Evolutionary conservation across 1,140 invertebrate species (phyloP), one percentile per base, ranked within the genome.

Genomic region (Himalopsyche phryganea): DNA sequence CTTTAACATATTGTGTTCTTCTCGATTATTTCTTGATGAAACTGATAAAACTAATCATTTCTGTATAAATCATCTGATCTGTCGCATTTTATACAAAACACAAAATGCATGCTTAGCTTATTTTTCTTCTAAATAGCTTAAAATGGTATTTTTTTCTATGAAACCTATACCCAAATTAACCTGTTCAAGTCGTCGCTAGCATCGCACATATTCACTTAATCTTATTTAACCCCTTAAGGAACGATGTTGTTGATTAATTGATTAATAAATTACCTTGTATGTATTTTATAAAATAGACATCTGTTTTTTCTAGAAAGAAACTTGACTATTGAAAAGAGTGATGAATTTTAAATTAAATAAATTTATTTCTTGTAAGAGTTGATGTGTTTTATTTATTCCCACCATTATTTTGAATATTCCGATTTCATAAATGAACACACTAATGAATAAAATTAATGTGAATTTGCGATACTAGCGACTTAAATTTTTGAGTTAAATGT

Each of bases 401-500:
- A 38, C 32, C 19, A 20, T 41, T 5, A 13, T 35, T 17, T 54
- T 54, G 23, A 15, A 5, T 45, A 11, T 11, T 17, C 18, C 42
- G 4, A 6, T 17, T 45, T 45, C 3, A 5, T 40, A 13, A 13
- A 40, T 40, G 3, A 5, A 40, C n/a, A 40, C n/a, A 11, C 4
- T 40, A 33, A 23, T 32, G 40, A 18, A 44, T 46, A 55, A 28
- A 55, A 47, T 49, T 47, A 50, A 23, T 42, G 20, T 46, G 13
- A 40, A 62, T 62, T 57, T 63, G 61, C 61, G 61, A 63, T 63
- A 58, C 61, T 63, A 63, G 56, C 61, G 61, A 63, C 40, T 40
- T 4, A 40, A n/a, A 40, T 3, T 7, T 40, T 40, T 40, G 23
- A 28, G 23, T 9, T 28, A 28, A 28, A 9, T 28, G n/a, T n/a